Conservation (phyloP, 2,113 vertebrate genomes). For the Aspidoscelis tigris region DNA sequence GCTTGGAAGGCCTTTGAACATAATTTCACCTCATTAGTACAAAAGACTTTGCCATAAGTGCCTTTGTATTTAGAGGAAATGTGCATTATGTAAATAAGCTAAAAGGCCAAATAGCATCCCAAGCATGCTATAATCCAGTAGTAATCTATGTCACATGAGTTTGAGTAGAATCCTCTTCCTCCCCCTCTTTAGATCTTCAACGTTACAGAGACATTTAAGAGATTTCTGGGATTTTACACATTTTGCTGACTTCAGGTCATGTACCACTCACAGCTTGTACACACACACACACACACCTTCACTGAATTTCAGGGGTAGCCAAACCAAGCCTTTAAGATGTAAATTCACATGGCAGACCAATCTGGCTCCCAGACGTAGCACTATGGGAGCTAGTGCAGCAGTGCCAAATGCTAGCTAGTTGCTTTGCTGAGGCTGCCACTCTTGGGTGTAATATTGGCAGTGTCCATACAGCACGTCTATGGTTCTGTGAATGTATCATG, state of each 20-base stretch:
- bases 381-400: no score
- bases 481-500: no score
- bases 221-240: not conserved
- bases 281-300: not conserved
- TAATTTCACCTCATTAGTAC: slow-evolving; percentile 42
- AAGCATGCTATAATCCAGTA: slow-evolving; percentile 62
- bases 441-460: no score
- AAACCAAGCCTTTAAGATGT: not conserved
- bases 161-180: slow-evolving; percentile 55
- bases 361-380: no score
- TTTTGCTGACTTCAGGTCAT: not conserved
- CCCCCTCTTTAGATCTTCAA: slow-evolving; percentile 50
- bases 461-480: no score
- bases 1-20: slow-evolving; percentile 53
- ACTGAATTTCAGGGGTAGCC: not conserved
- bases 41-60: slow-evolving; percentile 51
- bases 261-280: not conserved
- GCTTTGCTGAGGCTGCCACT: no score
- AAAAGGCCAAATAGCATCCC: slow-evolving; percentile 58
- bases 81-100: slow-evolving; percentile 52
- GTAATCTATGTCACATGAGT: slow-evolving; percentile 53
- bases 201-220: slow-evolving; percentile 32
- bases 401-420: no score
- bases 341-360: not conserved
- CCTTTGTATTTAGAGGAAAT: slow-evolving; percentile 61